phyloP scores from a whole-genome alignment of 2,888 invertebrate species.

The Philopedon plagiatum region DNA sequence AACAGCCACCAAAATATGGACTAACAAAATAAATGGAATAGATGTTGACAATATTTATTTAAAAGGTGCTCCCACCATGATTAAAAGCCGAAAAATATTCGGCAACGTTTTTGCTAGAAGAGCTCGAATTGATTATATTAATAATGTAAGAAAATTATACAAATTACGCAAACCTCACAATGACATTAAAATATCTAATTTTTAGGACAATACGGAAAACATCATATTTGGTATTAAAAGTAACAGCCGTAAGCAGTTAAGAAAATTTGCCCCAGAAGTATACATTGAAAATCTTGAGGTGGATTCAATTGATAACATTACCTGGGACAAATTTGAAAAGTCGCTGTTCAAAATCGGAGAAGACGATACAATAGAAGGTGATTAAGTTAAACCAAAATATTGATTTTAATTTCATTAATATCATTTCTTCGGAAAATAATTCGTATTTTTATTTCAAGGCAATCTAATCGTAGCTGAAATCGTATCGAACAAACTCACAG shows the following conservation, averaged over 20 bases:
- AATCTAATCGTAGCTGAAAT: conserved; percentile 55
- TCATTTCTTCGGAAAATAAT: too few species aligned
- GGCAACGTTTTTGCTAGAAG: conserved; percentile 51
- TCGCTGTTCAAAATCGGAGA: conserved; percentile 60
- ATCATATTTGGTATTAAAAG: not conserved
- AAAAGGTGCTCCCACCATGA: conserved; percentile 51
- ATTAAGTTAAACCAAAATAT: too few species aligned
- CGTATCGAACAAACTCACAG: conserved; percentile 51
- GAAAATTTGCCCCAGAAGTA: conserved; percentile 54
- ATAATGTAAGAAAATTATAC: conserved; percentile 50
- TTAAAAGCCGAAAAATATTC: conserved; percentile 61
- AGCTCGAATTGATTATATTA: conserved; percentile 51
- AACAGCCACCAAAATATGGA: conserved; percentile 53
- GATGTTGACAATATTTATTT: conserved; percentile 58
- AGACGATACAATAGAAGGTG: conserved; percentile 55
- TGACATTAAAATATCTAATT: not conserved
- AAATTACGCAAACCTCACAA: not conserved
- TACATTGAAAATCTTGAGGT: conserved; percentile 60
- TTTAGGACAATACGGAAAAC: not conserved
- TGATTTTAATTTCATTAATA: too few species aligned
- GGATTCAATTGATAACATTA: conserved; percentile 61
- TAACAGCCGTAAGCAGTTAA: not conserved
- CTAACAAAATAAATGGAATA: conserved; percentile 58
- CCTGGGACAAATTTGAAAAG: conserved; percentile 61
- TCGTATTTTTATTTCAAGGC: conserved; percentile 54